phyloP scores from a whole-genome alignment of 1,140 invertebrate genomes.

The Nasonia longicornis region DNA sequence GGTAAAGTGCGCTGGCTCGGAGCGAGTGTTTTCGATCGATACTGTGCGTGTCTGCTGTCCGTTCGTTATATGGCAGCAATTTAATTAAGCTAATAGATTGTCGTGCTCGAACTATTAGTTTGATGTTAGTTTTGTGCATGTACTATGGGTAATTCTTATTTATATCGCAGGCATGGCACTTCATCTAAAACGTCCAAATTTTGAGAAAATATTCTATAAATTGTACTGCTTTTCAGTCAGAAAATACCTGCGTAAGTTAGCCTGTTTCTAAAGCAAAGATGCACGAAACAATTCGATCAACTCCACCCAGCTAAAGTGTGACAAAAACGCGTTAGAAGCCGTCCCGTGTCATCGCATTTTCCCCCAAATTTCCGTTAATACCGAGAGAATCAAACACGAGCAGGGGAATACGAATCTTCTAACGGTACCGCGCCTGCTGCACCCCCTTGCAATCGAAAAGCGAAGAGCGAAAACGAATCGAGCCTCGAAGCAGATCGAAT shows the following conservation, averaged over 20 bases:
- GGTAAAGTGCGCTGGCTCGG: neutral
- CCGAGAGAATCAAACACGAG: neutral
- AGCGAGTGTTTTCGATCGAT: neutral
- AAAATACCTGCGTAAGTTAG: no score
- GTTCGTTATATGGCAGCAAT: neutral
- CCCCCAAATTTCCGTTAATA: neutral
- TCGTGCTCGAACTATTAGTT: neutral
- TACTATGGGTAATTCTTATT: no score
- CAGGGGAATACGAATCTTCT: neutral
- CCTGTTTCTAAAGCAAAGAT: no score
- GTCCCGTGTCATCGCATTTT: neutral
- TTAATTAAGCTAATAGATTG: neutral
- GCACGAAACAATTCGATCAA: no score
- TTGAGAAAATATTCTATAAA: no score
- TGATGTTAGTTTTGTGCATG: neutral
- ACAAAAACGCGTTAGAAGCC: no score
- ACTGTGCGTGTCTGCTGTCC: neutral
- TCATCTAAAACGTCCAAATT: no score
- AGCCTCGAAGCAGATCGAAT: slow-evolving; percentile 30
- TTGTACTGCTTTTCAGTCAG: no score
- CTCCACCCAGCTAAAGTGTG: neutral
- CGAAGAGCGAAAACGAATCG: slow-evolving; percentile 17
- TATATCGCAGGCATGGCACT: no score
- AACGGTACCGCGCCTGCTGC: neutral
- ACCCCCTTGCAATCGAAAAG: neutral